Base-by-base conservation (phyloP, 37 sponge, comb jelly and placozoan species). In the Ephydatia muelleri region DNA sequence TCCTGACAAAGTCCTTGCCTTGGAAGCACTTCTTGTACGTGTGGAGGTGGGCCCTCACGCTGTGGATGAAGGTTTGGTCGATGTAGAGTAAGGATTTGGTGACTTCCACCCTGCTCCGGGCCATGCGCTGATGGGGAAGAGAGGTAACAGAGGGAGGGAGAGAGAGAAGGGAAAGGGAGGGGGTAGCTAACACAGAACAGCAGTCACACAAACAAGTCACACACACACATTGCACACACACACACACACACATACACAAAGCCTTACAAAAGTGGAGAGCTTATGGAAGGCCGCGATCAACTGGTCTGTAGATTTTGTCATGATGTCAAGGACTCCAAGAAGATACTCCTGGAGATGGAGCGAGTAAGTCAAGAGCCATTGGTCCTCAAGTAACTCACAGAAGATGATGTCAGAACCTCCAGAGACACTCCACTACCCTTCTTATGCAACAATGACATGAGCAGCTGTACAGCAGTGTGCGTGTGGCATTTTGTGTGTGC, bases 21-120 rank as follows among this genome's bases (percentile, higher is more conserved):
- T 48, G 88, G 89, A 92, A 92, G 75, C 88, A 88, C 74, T 92
- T 92, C 77, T 65, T 84, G 65, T 77, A 37, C 14, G 71, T 49
- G 73, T 85, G 92, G 5, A 92, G 78, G 40, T 87, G 81, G 47
- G 49, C 27, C 28, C 83, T 76, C 3, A 91, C 80, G 0, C 8
- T 16, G 28, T 83, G 91, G 2, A 91, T 36, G 27, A 91, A 35
- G 19, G 40, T 3, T 8, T 75, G 43, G 34, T 86, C 87, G 3
- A 91, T 67, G 19, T 75, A 65, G 0, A 83, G 68, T 38, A 87
- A 79, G 16, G 83, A 32, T 13, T 28, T 67, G 64, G 68, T 82
- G 40, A 86, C 67, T 35, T 82, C 86, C 40, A 86, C 23, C 12
- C 49, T 49, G 28, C 72, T 83, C 33, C 35, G 0, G 33, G 88